Evolutionary conservation across 1,140 invertebrate genomes (phyloP).

Genomic region (Drosophila kepulauana): DNA sequence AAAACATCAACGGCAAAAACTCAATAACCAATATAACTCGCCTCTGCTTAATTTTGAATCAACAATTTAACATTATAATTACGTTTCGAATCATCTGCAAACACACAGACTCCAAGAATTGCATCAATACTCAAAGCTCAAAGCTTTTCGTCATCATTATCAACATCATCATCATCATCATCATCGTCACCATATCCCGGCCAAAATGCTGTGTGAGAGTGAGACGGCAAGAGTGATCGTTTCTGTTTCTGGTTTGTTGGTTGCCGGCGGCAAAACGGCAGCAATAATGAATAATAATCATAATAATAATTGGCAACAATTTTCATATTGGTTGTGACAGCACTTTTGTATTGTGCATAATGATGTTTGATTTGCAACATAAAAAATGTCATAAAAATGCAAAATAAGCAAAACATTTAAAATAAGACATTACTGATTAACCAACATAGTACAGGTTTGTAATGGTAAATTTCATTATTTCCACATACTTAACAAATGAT

Average conservation of each 20-base stretch:
- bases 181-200: conserved; percentile 23
- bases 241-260: not conserved
- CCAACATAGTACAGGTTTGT: not conserved
- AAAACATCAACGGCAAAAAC: conserved; percentile 51
- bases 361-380: conserved; percentile 5
- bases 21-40: conserved; percentile 26
- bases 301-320: conserved; percentile 24
- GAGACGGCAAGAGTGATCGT: not conserved
- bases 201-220: not conserved
- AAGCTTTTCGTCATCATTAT: conserved; percentile 45
- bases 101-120: conserved; percentile 54
- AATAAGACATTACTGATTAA: not conserved
- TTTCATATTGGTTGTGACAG: conserved; percentile 12
- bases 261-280: conserved; percentile 41
- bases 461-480: not conserved
- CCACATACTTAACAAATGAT: not conserved
- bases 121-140: conserved; percentile 28
- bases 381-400: conserved; percentile 22
- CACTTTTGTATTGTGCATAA: conserved; percentile 10
- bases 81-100: conserved; percentile 80
- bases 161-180: not conserved
- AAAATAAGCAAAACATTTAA: conserved; percentile 1
- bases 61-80: conserved; percentile 83
- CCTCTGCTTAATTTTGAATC: conserved; percentile 67
- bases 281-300: not conserved